phyloP scores from a whole-genome alignment of 2,113 vertebrate species.

The Xyliphius kryptos region DNA sequence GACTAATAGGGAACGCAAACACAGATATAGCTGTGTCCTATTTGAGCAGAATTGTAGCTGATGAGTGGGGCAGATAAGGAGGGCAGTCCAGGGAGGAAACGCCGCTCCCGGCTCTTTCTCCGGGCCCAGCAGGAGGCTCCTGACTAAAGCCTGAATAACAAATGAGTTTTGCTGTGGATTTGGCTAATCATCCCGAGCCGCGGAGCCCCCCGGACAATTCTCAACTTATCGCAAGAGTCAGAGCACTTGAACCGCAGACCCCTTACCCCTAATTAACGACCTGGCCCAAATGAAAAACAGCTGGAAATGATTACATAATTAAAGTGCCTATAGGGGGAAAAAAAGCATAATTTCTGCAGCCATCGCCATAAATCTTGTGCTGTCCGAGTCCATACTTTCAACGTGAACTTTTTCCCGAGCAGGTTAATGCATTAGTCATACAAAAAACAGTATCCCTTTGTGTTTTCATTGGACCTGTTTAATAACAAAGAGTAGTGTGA shows the following conservation, averaged over 20 bases:
- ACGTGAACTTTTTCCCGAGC: slow-evolving; percentile 71
- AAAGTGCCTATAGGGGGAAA: slow-evolving; percentile 85
- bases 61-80: slow-evolving; percentile 59
- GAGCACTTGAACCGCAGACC: slow-evolving; percentile 70
- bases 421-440: slow-evolving; percentile 88
- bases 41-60: slow-evolving; percentile 48
- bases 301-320: slow-evolving; percentile 98
- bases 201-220: slow-evolving; percentile 54
- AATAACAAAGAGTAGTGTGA: slow-evolving; percentile 76
- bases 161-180: slow-evolving; percentile 65
- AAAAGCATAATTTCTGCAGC: slow-evolving; percentile 93
- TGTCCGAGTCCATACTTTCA: slow-evolving; percentile 79
- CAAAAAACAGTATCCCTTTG: slow-evolving; percentile 90
- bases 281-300: slow-evolving; percentile 84
- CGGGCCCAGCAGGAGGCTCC: slow-evolving; percentile 54
- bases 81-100: slow-evolving; percentile 54
- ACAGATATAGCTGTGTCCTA: slow-evolving; percentile 41
- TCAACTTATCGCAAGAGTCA: slow-evolving; percentile 62
- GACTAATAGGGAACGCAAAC: slow-evolving; percentile 59
- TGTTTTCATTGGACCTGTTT: slow-evolving; percentile 83
- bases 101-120: slow-evolving; percentile 44
- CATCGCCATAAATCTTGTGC: slow-evolving; percentile 97
- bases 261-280: slow-evolving; percentile 79
- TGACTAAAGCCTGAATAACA: slow-evolving; percentile 60
- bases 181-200: slow-evolving; percentile 60